phyloP scores from a whole-genome alignment of 2,113 vertebrate species.

The Sinocyclocheilus grahami region DNA sequence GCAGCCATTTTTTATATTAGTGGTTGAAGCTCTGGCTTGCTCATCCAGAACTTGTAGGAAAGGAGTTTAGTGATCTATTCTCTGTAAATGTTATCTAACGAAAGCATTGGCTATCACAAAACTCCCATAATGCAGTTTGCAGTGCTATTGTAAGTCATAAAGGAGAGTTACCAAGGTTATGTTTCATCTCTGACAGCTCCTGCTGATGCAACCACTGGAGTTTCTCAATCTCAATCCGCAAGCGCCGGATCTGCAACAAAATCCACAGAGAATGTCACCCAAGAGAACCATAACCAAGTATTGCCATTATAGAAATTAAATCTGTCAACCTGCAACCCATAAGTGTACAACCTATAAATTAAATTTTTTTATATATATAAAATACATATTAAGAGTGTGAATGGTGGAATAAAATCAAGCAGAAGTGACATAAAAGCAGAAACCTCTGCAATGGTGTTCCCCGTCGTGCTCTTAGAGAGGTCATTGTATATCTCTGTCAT shows the following conservation, averaged over 20 bases:
- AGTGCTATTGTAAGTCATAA: background rate
- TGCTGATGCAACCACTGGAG: slow-evolving; percentile 97
- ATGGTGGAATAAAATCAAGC: background rate
- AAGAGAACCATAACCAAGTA: background rate
- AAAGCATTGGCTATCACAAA: background rate
- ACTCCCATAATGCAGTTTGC: background rate
- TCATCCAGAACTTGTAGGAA: background rate
- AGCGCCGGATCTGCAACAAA: slow-evolving; percentile 84
- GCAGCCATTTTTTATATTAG: background rate
- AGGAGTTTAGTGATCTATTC: background rate
- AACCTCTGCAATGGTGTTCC: slow-evolving; percentile 96
- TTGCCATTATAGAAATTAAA: background rate
- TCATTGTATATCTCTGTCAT: slow-evolving; percentile 99
- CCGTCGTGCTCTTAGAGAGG: slow-evolving; percentile 94
- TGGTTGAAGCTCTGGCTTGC: background rate
- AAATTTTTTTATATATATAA: background rate
- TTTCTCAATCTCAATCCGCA: slow-evolving; percentile 97
- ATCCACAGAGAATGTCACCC: background rate
- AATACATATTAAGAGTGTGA: background rate
- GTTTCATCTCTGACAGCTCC: slow-evolving; percentile 96
- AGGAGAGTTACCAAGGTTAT: slow-evolving; percentile 85
- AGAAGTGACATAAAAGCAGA: slow-evolving; percentile 36
- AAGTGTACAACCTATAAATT: background rate
- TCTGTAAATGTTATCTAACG: background rate
- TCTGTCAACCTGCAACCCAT: background rate